A percentile compares a stretch with the other conserved stretches of the same genome.
Conservation (phyloP, 2,797 vertebrate species). For the Garrulus glandarius region DNA sequence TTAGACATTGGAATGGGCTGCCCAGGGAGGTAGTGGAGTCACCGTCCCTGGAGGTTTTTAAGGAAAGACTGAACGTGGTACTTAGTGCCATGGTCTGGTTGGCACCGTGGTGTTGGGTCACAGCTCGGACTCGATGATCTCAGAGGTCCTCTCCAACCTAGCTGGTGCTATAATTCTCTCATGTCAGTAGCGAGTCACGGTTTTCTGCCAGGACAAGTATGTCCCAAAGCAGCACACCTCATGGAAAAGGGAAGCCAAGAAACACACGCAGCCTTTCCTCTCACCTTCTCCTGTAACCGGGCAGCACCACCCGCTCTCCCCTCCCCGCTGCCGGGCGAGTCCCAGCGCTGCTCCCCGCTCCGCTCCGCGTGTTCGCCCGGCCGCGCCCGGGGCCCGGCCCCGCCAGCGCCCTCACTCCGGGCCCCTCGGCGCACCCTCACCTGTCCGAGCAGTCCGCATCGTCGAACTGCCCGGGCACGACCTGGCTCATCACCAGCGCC, state of each 20-base stretch:
- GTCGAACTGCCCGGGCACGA: conserved; percentile 88
- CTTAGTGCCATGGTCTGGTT: background rate
- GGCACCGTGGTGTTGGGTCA: too few species aligned
- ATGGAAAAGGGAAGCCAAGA: accelerated
- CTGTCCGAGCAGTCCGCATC: conserved; percentile 82
- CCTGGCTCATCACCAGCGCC: conserved; percentile 53
- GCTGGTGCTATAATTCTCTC: accelerated
- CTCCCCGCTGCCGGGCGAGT: background rate
- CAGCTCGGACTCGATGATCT: background rate
- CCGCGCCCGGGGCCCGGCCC: background rate
- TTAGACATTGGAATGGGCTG: background rate
- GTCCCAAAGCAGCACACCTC: background rate
- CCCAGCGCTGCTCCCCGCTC: background rate
- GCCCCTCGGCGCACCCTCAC: conserved; percentile 33
- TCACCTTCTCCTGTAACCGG: accelerated
- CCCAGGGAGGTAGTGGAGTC: background rate
- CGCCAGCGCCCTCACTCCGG: background rate
- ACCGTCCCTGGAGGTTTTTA: too few species aligned
- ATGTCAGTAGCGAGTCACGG: accelerated
- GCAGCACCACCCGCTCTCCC: background rate
- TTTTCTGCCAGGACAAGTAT: background rate
- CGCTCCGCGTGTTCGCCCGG: background rate
- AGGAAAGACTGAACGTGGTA: background rate
- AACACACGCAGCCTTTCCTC: background rate
- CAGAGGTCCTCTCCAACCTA: background rate